phyloP scores from a whole-genome alignment of 2,888 invertebrate genomes.

The Lepeophtheirus nordmannii region DNA sequence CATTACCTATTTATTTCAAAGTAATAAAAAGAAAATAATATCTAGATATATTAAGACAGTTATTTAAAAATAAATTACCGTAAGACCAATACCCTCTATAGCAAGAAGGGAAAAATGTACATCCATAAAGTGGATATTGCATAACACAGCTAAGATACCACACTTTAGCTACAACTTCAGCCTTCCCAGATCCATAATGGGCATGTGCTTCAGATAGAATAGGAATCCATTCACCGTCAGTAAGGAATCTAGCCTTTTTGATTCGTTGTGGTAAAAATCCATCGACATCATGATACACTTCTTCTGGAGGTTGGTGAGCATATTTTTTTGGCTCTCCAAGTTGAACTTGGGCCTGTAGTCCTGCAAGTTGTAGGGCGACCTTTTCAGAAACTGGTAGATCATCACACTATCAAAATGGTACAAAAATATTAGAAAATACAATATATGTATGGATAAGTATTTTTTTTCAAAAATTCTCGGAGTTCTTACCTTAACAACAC shows the following conservation, averaged over 20 bases:
- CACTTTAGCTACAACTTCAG: constrained; percentile 79
- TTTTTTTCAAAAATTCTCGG: not conserved
- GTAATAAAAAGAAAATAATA: constrained; percentile 26
- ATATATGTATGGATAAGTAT: no score
- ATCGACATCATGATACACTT: constrained; percentile 77
- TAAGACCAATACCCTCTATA: constrained; percentile 90
- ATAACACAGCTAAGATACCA: constrained; percentile 85
- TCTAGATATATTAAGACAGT: not conserved
- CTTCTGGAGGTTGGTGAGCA: constrained; percentile 34
- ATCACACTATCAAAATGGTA: constrained; percentile 40
- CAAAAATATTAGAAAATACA: constrained; percentile 18
- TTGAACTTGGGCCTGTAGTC: constrained; percentile 84
- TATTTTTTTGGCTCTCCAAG: constrained; percentile 52
- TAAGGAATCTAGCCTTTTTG: constrained; percentile 31
- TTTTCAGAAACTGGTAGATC: constrained; percentile 89
- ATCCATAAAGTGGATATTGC: constrained; percentile 85
- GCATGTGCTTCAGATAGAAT: constrained; percentile 72
- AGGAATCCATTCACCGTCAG: constrained; percentile 41
- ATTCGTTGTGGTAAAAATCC: constrained; percentile 73
- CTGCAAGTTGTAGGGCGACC: constrained; percentile 80
- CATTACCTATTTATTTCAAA: constrained; percentile 34
- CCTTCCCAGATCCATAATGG: constrained; percentile 78
- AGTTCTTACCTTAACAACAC: constrained; percentile 58
- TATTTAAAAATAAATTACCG: constrained; percentile 38
- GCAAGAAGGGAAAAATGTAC: constrained; percentile 69